Evolutionary conservation across 1,140 invertebrate species (phyloP).

Genomic region (Zaprionus ornatus): DNA sequence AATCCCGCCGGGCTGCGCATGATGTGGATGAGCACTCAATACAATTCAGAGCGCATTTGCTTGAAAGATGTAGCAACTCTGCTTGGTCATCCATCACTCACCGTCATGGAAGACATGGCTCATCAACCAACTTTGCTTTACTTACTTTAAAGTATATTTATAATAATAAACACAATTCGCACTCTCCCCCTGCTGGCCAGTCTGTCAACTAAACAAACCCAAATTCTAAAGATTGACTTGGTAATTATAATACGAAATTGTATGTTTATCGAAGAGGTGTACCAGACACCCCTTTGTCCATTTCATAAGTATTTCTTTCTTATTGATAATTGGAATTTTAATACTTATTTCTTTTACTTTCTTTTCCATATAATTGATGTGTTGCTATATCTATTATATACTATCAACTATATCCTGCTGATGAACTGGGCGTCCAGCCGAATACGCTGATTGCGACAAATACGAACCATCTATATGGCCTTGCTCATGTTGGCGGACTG

Average conservation of each 20-base stretch:
- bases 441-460: conserved; percentile 74
- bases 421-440: conserved; percentile 69
- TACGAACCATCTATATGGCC: conserved; percentile 76
- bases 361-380: conserved; percentile 82
- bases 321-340: conserved; percentile 75
- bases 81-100: conserved; percentile 74
- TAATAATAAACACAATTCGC: background rate
- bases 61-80: conserved; percentile 74
- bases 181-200: conserved; percentile 13
- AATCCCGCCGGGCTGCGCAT: conserved; percentile 87
- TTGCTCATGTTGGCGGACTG: conserved; percentile 76
- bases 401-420: conserved; percentile 56
- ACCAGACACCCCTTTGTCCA: background rate
- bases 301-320: conserved; percentile 59
- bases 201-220: conserved; percentile 59
- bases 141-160: background rate
- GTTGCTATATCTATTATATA: conserved; percentile 54
- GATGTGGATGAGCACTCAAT: conserved; percentile 89
- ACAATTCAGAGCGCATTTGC: conserved; percentile 76
- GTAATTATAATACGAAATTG: conserved; percentile 46
- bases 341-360: conserved; percentile 83
- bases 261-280: conserved; percentile 5
- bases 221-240: conserved; percentile 59
- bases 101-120: conserved; percentile 80
- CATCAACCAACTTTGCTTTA: conserved; percentile 72